Percentiles rank a stretch among this genome's conserved stretches.
These are phyloP conservation scores for Hystrix brachyura DNA, from an alignment of 2,113 vertebrate species.

Conservation along the genomic window DNA sequence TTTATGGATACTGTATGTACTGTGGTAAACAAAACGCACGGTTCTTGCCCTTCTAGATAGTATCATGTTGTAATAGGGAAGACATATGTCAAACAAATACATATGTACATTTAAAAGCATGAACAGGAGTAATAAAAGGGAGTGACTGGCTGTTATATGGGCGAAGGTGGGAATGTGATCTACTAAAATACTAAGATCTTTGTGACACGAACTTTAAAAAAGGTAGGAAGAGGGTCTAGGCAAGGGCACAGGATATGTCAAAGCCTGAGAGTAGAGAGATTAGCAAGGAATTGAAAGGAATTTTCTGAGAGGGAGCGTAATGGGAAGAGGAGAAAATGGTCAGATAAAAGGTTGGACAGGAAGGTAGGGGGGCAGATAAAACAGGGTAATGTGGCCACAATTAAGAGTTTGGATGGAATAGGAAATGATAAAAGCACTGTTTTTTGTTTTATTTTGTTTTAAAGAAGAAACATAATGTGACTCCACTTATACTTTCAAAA, in stretches of 20 bases:
- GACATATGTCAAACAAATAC: neutral
- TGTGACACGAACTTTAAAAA: neutral
- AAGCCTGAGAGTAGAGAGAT: neutral
- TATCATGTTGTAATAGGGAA: neutral
- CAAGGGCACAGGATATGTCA: neutral
- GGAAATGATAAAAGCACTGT: neutral
- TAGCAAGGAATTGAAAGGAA: neutral
- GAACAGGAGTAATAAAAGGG: neutral
- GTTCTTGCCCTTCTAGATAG: neutral
- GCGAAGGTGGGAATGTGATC: neutral
- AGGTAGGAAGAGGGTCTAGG: neutral
- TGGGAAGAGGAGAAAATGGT: neutral
- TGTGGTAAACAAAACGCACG: neutral
- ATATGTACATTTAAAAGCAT: neutral
- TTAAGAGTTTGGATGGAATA: neutral
- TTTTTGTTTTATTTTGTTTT: neutral
- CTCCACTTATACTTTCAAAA: conserved; percentile 47
- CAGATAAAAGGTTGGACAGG: neutral
- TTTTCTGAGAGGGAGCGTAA: conserved; percentile 27
- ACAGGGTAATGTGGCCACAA: neutral
- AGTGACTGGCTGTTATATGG: neutral
- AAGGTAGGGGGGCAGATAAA: neutral
- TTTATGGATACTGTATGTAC: conserved; percentile 7
- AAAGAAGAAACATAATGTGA: neutral
- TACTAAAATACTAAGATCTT: neutral